Conservation (phyloP, 2,113 vertebrate species). For the Prochilodus magdalenae region DNA sequence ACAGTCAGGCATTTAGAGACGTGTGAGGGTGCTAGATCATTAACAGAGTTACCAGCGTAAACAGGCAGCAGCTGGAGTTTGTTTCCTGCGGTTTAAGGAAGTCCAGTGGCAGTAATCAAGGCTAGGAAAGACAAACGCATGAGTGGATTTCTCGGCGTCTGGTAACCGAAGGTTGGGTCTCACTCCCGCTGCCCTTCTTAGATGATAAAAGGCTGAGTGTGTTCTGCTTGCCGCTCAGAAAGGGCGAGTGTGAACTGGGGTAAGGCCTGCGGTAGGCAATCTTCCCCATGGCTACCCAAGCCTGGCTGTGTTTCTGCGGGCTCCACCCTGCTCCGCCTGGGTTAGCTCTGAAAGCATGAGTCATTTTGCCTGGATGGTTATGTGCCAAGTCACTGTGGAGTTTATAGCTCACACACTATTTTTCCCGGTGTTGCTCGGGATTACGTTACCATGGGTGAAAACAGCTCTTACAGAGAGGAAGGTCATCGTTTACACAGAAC, state of each 20-base stretch:
- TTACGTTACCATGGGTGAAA: neutral
- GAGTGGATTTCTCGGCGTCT: too few species aligned
- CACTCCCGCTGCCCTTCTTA: too few species aligned
- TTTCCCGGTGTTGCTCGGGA: neutral
- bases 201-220: too few species aligned
- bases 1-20: too few species aligned
- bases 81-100: too few species aligned
- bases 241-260: neutral
- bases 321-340: conserved; percentile 16
- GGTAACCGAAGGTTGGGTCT: too few species aligned
- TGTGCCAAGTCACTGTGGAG: neutral
- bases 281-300: neutral
- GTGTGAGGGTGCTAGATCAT: too few species aligned
- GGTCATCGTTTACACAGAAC: neutral
- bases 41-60: too few species aligned
- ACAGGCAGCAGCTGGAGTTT: too few species aligned
- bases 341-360: conserved; percentile 27
- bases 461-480: too few species aligned
- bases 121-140: too few species aligned
- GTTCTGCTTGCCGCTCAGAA: neutral
- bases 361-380: conserved; percentile 5
- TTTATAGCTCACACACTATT: neutral
- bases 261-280: neutral
- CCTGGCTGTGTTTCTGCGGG: neutral
- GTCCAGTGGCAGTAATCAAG: too few species aligned